Base-by-base conservation (phyloP, 2,888 invertebrate genomes). In the Leptopilina drosophilae region DNA sequence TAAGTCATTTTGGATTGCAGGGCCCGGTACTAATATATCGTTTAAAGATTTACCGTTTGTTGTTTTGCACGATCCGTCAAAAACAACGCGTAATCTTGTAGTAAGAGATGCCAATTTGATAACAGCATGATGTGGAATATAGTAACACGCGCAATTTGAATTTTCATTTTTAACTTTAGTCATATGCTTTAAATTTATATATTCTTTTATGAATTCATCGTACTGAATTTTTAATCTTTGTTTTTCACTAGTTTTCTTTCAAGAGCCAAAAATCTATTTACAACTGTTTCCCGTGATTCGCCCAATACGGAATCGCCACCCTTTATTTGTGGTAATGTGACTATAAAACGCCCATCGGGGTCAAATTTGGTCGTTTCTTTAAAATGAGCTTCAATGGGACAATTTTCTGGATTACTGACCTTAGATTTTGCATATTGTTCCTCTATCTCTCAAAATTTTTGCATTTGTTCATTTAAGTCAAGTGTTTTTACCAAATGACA, bases 81-180 rank as follows among this genome's bases (percentile, higher is more conserved):
- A 89, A 2, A 89, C 88, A 1, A 85, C 84, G n/a, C 88, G 79
- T 12, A 87, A 65, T 26, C 85, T 85, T 0, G 87, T 87, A 5
- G 85, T 85, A 2, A 83, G 73, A 67, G 84, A 84, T 7, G 73
- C 40, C 9, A 78, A 81, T 49, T 81, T 82, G 14, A 75, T 80
- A 1, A 88, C 85, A 0, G 83, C 49, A 49, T 87, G 87, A 80
- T 88, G 87, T 40, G 87, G 86, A 5, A 88, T 69, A 77, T 85
- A 87, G 67, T 64, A 33, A n/a, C 9, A 62, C 62, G n/a, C n/a
- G 59, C n/a, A 14, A 42, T 65, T n/a, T 8, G 1, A 11, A n/a
- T 66, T 11, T 26, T 1, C 7, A 33, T 33, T 26, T 6, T 33
- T 11, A 33, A 66, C 66, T 26, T 66, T 66, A 1, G 33, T 62